Percentiles rank a stretch among this genome's conserved stretches.
phyloP scores from a whole-genome alignment of 1,140 invertebrate species.

The Diuraphis noxia region DNA sequence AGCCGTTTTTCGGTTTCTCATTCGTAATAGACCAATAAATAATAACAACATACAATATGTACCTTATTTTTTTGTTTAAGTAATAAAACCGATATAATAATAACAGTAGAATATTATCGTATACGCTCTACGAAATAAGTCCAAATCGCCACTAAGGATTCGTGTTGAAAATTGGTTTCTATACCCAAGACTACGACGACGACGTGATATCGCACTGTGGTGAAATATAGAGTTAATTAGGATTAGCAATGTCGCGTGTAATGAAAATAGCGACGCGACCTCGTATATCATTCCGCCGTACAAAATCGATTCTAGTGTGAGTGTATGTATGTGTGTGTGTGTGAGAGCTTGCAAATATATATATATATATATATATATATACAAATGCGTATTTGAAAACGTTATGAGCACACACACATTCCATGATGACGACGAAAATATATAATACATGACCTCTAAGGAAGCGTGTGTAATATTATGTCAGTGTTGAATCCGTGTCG shows the following conservation, averaged over 20 bases:
- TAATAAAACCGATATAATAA: not conserved
- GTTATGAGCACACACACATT: not conserved
- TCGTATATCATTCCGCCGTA: slow-evolving; percentile 37
- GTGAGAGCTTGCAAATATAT: not conserved
- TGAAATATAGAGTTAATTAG: slow-evolving; percentile 50
- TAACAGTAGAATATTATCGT: not conserved
- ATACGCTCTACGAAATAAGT: not conserved
- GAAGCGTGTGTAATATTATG: not conserved
- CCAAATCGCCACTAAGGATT: not conserved
- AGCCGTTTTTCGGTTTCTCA: not conserved
- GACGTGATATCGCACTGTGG: not conserved
- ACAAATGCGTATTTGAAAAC: not conserved
- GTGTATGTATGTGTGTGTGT: not conserved
- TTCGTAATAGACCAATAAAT: not conserved
- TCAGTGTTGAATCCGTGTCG: not conserved
- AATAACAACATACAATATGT: no score
- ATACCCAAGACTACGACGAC: not conserved
- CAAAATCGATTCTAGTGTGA: not conserved
- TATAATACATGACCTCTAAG: slow-evolving; percentile 1
- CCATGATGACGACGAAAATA: not conserved
- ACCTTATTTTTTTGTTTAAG: no score
- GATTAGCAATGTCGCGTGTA: slow-evolving; percentile 51
- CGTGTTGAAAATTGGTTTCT: slow-evolving; percentile 13
- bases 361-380: not conserved
- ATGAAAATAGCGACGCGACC: slow-evolving; percentile 30